Evolutionary conservation across 2,113 vertebrate genomes (phyloP), one percentile per base, ranked within the genome.

Genomic region (Numenius arquata): DNA sequence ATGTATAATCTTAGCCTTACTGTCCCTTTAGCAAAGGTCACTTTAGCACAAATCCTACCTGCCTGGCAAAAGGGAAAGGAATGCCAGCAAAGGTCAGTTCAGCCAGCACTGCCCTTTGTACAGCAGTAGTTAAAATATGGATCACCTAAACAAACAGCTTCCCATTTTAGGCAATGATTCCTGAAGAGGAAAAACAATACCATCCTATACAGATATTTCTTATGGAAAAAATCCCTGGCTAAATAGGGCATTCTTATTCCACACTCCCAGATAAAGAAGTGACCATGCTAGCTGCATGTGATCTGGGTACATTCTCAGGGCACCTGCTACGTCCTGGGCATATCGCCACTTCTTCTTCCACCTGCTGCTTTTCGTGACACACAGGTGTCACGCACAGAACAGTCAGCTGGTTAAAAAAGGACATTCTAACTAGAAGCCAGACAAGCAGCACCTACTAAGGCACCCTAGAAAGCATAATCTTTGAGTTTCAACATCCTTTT

Each of bases 141-240:
- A 81, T 62, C 63, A 83, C 61, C 72, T 75, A 92, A 80, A 95
- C 5, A 88, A 92, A 89, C 53, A 93, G 26, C 43, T 90, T 94
- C 58, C 67, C 86, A 47, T 22, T 95, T 84, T 32, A 81, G 80
- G 65, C 65, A 80, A 19, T 9, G 9, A 25, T 81, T 96, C 83
- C 80, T 17, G 11, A 71, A 50, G 1, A 93, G 61, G 56, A 63
- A 91, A 84, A 93, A 74, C 65, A 93, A 79, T 56, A 36, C 59
- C 48, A 34, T 36, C 40, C 73, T 53, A n/a, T 27, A 38, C 27
- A 85, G 52, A 40, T 61, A 61, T 65, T 94, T 71, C 71, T 65
- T 65, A 67, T 2, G 32, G 70, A 88, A 93, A 72, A 61, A 81
- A 81, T 56, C 48, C 15, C 53, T 75, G 48, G 27, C 56, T 92